A percentile compares a stretch with the other conserved stretches of the same genome.
Evolutionary conservation across 2,113 vertebrate genomes (phyloP).

Genomic region (Glaucidium brasilianum): DNA sequence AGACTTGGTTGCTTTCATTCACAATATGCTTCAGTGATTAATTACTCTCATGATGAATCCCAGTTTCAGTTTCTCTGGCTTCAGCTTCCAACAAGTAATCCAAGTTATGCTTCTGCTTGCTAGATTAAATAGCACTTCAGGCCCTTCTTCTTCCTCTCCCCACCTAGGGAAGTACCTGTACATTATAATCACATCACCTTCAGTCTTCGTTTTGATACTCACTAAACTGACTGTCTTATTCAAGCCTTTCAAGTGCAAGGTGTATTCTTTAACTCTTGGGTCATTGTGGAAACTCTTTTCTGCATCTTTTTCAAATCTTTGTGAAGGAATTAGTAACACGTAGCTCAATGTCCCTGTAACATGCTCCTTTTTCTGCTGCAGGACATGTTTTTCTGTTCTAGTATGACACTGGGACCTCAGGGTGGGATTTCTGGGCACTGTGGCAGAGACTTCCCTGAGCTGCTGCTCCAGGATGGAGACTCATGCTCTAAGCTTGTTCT

Average conservation of each 20-base stretch:
- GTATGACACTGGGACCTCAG: background rate
- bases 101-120: background rate
- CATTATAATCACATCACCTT: background rate
- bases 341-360: background rate
- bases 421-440: background rate
- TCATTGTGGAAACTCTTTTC: background rate
- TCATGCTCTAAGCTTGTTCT: background rate
- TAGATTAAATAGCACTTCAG: background rate
- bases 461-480: background rate
- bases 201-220: background rate
- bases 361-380: background rate
- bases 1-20: background rate
- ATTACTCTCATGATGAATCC: background rate
- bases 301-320: background rate
- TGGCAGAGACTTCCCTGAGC: background rate
- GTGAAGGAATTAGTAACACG: background rate
- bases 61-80: background rate
- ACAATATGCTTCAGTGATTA: background rate
- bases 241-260: background rate
- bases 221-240: background rate
- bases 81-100: background rate
- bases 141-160: background rate
- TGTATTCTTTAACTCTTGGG: background rate
- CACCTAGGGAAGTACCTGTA: background rate
- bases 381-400: background rate